These are phyloP conservation scores for Leptura quadrifasciata DNA, from an alignment of 2,888 invertebrate genomes.

Conservation along the genomic window DNA sequence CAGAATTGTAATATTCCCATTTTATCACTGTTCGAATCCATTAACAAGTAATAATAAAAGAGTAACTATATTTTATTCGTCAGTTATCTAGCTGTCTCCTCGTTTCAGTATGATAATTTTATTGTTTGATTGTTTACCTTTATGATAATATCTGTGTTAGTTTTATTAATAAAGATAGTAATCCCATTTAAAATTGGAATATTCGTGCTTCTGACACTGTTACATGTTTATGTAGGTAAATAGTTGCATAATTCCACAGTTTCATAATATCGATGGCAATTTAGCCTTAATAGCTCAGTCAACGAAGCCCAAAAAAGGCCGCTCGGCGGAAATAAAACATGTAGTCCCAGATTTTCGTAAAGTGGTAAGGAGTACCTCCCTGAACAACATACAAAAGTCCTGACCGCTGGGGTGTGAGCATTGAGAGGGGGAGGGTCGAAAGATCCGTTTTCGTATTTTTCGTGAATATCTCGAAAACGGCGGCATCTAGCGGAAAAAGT, in stretches of 20 bases:
- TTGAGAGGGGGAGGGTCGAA: too few species aligned
- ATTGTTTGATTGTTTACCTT: conserved; percentile 1
- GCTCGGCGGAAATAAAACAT: too few species aligned
- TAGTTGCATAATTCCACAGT: not conserved
- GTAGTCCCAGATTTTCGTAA: too few species aligned
- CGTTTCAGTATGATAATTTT: not conserved
- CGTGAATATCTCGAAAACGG: too few species aligned
- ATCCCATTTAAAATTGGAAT: not conserved
- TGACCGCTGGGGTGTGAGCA: too few species aligned
- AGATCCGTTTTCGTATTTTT: too few species aligned
- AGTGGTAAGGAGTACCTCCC: too few species aligned
- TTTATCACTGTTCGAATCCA: conserved; percentile 19
- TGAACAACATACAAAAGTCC: too few species aligned
- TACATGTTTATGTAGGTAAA: not conserved
- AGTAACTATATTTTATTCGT: not conserved
- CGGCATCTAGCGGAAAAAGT: too few species aligned
- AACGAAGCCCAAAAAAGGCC: too few species aligned
- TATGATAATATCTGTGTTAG: conserved; percentile 1
- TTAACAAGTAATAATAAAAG: conserved; percentile 19
- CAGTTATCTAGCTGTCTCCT: conserved; percentile 7
- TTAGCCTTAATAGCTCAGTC: too few species aligned
- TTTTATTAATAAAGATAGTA: conserved; percentile 6
- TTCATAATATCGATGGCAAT: not conserved
- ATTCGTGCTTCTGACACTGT: not conserved
- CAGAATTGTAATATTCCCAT: conserved; percentile 11